A percentile compares a stretch with the other conserved stretches of the same genome.
These are phyloP conservation scores for Ahaetulla prasina DNA, from an alignment of 2,113 vertebrate genomes.

Conservation along the genomic window DNA sequence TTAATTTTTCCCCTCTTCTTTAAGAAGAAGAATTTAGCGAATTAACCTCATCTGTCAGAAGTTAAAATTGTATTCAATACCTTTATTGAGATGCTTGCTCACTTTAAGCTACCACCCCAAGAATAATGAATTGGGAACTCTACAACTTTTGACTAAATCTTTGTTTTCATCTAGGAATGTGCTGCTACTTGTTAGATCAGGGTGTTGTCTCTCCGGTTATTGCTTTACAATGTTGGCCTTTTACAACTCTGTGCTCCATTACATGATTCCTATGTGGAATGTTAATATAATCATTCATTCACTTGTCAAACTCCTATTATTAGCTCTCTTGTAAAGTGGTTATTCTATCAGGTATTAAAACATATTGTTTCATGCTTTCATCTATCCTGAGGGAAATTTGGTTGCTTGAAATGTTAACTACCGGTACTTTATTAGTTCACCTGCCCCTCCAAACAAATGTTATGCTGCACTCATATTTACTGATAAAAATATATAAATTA, in stretches of 20 bases:
- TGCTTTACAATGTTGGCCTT: not conserved
- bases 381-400: constrained; percentile 5
- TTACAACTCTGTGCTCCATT: constrained; percentile 43
- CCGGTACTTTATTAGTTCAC: not conserved
- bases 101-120: not conserved
- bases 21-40: not conserved
- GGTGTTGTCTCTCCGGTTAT: not conserved
- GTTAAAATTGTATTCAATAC: not conserved
- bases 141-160: constrained; percentile 10
- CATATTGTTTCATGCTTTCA: constrained; percentile 1
- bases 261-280: constrained; percentile 54
- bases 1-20: not conserved
- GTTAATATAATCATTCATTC: constrained; percentile 48
- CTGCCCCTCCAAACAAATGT: not conserved
- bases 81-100: not conserved
- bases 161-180: not conserved
- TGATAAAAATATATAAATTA: not conserved
- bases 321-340: constrained; percentile 34
- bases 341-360: constrained; percentile 29
- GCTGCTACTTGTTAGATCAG: constrained; percentile 17
- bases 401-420: constrained; percentile 14
- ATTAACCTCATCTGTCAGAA: not conserved
- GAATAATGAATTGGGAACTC: not conserved
- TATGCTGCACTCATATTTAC: not conserved
- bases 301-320: constrained; percentile 57